Conservation (phyloP, 1,140 invertebrate genomes). For the Nephotettix cincticeps region DNA sequence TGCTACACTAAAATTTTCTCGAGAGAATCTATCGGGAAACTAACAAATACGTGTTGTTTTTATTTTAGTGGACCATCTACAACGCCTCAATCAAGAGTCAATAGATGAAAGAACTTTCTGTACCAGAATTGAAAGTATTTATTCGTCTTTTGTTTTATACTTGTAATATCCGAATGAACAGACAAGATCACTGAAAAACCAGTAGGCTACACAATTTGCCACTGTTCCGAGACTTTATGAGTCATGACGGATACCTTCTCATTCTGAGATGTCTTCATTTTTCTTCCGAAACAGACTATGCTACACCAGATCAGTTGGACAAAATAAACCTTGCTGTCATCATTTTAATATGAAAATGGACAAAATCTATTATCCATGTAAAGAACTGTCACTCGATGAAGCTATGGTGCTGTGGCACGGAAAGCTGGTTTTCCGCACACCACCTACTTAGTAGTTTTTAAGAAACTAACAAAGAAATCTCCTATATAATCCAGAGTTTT, state of each 20-base stretch:
- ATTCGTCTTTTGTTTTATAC: slow-evolving; percentile 23
- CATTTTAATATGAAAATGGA: background rate
- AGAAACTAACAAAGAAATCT: too few relatives aligned
- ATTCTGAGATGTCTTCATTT: too few relatives aligned
- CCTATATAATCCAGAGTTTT: too few relatives aligned
- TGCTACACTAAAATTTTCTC: too few relatives aligned
- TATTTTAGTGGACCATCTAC: background rate
- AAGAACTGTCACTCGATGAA: background rate
- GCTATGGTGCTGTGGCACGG: background rate
- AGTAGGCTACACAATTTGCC: background rate
- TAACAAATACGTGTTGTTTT: background rate
- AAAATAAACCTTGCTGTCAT: background rate
- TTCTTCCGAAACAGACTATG: too few relatives aligned
- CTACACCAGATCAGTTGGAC: background rate
- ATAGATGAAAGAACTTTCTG: background rate
- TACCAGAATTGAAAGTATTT: background rate
- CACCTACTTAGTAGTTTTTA: too few relatives aligned
- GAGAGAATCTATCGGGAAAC: background rate
- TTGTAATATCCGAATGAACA: slow-evolving; percentile 6
- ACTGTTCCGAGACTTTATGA: slow-evolving; percentile 17
- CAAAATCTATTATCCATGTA: background rate
- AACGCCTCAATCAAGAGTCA: background rate
- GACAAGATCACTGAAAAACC: slow-evolving; percentile 19
- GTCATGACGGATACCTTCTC: too few relatives aligned
- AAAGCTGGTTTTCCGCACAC: background rate